Evolutionary conservation across 2,113 vertebrate genomes (phyloP).

Genomic region (Excalfactoria chinensis): DNA sequence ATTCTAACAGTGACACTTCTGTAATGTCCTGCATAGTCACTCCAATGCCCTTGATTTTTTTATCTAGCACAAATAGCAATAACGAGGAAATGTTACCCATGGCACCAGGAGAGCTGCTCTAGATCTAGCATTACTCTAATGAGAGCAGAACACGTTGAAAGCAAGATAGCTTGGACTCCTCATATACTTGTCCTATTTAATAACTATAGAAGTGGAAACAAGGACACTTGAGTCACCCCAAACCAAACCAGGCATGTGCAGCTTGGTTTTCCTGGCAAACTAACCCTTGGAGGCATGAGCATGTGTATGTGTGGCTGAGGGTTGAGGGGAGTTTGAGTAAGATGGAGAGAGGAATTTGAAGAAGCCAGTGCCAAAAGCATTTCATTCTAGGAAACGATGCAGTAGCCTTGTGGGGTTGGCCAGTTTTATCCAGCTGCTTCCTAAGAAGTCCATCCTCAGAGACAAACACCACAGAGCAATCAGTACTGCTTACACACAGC

Average conservation of each 20-base stretch:
- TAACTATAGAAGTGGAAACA: conserved; percentile 1
- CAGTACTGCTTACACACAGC: background rate
- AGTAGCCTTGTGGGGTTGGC: background rate
- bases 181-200: conserved; percentile 1
- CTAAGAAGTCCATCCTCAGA: background rate
- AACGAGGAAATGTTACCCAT: background rate
- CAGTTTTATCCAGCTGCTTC: background rate
- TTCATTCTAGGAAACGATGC: background rate
- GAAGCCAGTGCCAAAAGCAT: background rate
- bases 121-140: conserved; percentile 4
- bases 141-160: background rate
- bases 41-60: conserved; percentile 11
- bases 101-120: background rate
- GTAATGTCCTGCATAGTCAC: background rate
- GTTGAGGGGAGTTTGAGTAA: background rate
- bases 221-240: background rate
- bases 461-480: background rate
- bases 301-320: rapidly evolving
- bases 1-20: background rate
- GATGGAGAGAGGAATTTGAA: background rate
- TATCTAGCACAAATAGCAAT: conserved; percentile 19
- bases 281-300: background rate
- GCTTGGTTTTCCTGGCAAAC: background rate
- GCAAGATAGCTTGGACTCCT: background rate
- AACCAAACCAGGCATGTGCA: background rate